phyloP scores from a whole-genome alignment of 2,888 invertebrate genomes.

The Orthosia gracilis region DNA sequence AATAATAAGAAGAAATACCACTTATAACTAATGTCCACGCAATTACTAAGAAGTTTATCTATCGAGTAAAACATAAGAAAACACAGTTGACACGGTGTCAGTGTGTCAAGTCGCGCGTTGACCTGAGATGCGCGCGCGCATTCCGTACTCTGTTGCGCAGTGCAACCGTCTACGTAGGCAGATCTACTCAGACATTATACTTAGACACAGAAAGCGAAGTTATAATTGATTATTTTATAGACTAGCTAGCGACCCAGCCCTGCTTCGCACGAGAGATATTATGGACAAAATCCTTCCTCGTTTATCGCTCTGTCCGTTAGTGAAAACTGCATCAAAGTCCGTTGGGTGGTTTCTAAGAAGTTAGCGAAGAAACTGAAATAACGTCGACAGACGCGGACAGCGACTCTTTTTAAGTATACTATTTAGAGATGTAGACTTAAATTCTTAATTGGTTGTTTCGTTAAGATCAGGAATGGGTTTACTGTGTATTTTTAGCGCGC shows the following conservation, averaged over 20 bases:
- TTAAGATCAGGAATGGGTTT: background rate
- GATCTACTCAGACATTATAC: conserved; percentile 17
- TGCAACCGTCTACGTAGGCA: conserved; percentile 35
- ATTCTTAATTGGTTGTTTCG: background rate
- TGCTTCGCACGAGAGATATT: too few species aligned
- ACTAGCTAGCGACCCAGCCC: background rate
- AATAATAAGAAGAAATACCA: background rate
- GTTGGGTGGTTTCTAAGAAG: too few species aligned
- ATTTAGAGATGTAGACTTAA: too few species aligned
- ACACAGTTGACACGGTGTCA: conserved; percentile 66
- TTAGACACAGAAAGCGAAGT: conserved; percentile 3
- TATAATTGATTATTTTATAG: conserved; percentile 5
- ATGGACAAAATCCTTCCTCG: too few species aligned
- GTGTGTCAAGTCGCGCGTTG: conserved; percentile 65
- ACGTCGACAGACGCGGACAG: too few species aligned
- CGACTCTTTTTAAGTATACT: too few species aligned
- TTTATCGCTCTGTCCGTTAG: too few species aligned
- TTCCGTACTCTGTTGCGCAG: conserved; percentile 57
- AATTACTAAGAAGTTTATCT: conserved; percentile 38
- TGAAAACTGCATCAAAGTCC: too few species aligned
- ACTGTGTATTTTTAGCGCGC: background rate
- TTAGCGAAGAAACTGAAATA: too few species aligned
- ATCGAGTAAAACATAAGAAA: conserved; percentile 54
- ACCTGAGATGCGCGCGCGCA: conserved; percentile 63
- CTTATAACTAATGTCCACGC: background rate